Percentiles rank a stretch among this genome's conserved stretches.
phyloP scores from a whole-genome alignment of 2,113 vertebrate species.

The Peromyscus leucopus region DNA sequence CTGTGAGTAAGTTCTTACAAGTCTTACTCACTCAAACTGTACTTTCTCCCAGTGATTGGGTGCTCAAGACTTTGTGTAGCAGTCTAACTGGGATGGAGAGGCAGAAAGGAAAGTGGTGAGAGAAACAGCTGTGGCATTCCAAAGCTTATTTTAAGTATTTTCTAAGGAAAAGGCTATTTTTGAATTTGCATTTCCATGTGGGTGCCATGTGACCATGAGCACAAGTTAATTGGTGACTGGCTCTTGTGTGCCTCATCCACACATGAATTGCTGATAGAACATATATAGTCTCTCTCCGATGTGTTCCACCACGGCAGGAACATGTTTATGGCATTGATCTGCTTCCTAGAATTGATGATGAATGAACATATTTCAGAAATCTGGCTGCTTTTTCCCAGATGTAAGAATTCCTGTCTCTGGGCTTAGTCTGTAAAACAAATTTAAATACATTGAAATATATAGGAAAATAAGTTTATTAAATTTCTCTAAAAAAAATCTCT shows the following conservation, averaged over 20 bases:
- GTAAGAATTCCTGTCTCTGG: conserved; percentile 52
- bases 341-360: conserved; percentile 53
- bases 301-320: conserved; percentile 3
- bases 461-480: conserved; percentile 40
- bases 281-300: conserved; percentile 1
- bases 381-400: conserved; percentile 44
- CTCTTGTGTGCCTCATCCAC: background rate
- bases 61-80: background rate
- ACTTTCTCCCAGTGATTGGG: background rate
- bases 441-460: conserved; percentile 26
- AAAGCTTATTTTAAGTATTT: conserved; percentile 39
- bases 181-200: conserved; percentile 59
- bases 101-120: background rate
- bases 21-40: background rate
- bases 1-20: background rate
- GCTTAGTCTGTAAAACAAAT: conserved; percentile 27
- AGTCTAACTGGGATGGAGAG: background rate
- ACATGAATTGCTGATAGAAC: background rate
- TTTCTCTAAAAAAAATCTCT: background rate
- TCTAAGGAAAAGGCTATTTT: conserved; percentile 65
- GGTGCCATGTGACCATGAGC: conserved; percentile 58
- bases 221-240: conserved; percentile 46
- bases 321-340: conserved; percentile 58
- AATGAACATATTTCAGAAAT: conserved; percentile 62
- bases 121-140: background rate